Evolutionary conservation across 2,888 invertebrate species (phyloP), one percentile per base, ranked within the genome.

Genomic region (Eupithecia exiguata): DNA sequence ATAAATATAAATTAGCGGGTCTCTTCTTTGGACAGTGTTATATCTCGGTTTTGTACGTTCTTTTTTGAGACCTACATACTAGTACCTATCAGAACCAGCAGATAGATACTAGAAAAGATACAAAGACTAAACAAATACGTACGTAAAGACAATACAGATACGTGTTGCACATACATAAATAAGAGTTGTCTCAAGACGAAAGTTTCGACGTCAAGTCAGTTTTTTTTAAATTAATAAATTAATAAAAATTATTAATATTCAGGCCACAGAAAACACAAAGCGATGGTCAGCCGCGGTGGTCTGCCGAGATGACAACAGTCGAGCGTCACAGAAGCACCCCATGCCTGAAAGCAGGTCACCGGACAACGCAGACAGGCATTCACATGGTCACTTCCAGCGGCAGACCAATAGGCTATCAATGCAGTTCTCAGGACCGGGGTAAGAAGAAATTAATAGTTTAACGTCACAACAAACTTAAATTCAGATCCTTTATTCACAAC

Each of bases 241-340:
- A n/a, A n/a, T n/a, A n/a, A n/a, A n/a, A n/a, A n/a, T 66, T 74
- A 10, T 66, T 35, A 5, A 16, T 38, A 83, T 86, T 1, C 83
- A 94, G 94, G 91, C 89, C 38, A 88, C 91, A 67, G 96, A 96
- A 73, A 95, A 96, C 82, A 96, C 96, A 38, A 97, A 97, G 89
- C 95, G 97, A 70, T 98, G 97, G 97, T 97, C 97, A 65, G 97
- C 97, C 0, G 97, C 97, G 16, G 97, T 97, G 35, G 96, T 97
- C 62, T 96, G 97, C 80, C 95, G 96, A 5, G 96, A 95, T 30
- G 94, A 94, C 80, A 87, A 79, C 75, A 85, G 82, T 53, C 92
- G 95, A 68, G 84, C 84, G 69, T 85, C 90, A 74, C 93, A 91
- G 79, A 90, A 90, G 74, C 71, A 76, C 76, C 88, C 90, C 2